Base-by-base conservation (phyloP, 2,888 invertebrate species). In the Drosophila mettleri region DNA sequence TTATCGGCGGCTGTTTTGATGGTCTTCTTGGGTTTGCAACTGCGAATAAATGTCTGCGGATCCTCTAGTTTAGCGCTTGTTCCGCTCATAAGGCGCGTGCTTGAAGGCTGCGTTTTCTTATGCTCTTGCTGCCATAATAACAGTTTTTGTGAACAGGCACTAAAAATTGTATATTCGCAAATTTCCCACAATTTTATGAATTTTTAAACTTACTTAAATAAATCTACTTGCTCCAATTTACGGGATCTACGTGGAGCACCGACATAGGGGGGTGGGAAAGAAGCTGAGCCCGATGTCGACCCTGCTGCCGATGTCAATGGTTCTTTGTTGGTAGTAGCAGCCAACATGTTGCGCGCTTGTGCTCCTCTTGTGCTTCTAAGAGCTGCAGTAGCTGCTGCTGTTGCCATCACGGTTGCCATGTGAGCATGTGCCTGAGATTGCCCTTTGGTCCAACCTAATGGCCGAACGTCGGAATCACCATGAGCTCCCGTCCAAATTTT, bases 401-500 rank as follows among this genome's bases (percentile, higher is more conserved):
- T 36, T 6, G 69, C 64, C 59, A 75, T 74, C 18, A 68, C 51
- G 4, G 33, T 57, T 29, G 65, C 31, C 29, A 78, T 51, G n/a
- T 80, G 74, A 9, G 45, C 49, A 18, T 70, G 69, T 3, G 69
- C 31, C 20, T 69, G 65, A 12, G 51, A 48, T 31, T 70, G 66
- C 0, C 95, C 94, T 58, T 94, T 93, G 9, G 95, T 95, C 95
- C 95, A 96, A 14, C 95, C 95, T 22, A 96, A 78, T 0, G 96
- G 95, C 49, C 92, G 84, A 52, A 70, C 24, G 14, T 82, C 83
- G 1, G 66, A 49, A 4, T 80, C 83, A 0, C 74, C 76, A 53
- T 93, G 78, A 65, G 92, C 77, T 6, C 96, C 96, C 3, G 95
- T 95, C 96, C 96, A 96, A 48, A 96, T 93, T 91, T 95, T 95